phyloP scores from a whole-genome alignment of 1,140 invertebrate genomes.

The Meloidogyne hapla region DNA sequence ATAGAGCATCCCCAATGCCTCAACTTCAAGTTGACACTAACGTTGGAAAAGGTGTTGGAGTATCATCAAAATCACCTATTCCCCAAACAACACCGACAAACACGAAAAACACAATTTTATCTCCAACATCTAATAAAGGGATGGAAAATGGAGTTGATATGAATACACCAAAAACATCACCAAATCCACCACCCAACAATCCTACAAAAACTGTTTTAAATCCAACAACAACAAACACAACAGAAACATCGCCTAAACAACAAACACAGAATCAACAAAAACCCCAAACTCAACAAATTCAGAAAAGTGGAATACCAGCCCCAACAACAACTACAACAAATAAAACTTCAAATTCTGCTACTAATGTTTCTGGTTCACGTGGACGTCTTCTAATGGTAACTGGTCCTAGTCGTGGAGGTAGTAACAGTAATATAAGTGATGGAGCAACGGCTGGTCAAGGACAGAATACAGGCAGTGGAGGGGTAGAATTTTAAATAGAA shows the following conservation, averaged over 20 bases:
- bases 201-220: slow-evolving; percentile 3
- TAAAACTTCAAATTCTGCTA: slow-evolving; percentile 17
- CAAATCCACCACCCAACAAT: background rate
- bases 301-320: background rate
- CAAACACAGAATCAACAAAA: background rate
- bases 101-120: slow-evolving; percentile 6
- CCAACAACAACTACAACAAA: slow-evolving; percentile 14
- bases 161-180: slow-evolving; percentile 8
- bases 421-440: slow-evolving; percentile 4
- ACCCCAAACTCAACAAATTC: background rate
- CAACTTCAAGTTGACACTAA: background rate
- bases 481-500: background rate
- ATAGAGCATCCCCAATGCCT: slow-evolving; percentile 9
- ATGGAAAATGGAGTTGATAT: background rate
- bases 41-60: background rate
- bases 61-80: background rate
- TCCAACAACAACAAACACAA: background rate
- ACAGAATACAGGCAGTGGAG: background rate
- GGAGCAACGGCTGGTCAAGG: background rate
- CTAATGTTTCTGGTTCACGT: background rate
- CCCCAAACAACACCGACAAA: background rate
- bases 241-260: background rate
- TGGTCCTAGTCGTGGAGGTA: background rate
- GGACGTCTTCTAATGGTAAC: slow-evolving; percentile 21
- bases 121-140: background rate